Conservation (phyloP, 2,797 vertebrate genomes). For the Prunella strophiata region DNA sequence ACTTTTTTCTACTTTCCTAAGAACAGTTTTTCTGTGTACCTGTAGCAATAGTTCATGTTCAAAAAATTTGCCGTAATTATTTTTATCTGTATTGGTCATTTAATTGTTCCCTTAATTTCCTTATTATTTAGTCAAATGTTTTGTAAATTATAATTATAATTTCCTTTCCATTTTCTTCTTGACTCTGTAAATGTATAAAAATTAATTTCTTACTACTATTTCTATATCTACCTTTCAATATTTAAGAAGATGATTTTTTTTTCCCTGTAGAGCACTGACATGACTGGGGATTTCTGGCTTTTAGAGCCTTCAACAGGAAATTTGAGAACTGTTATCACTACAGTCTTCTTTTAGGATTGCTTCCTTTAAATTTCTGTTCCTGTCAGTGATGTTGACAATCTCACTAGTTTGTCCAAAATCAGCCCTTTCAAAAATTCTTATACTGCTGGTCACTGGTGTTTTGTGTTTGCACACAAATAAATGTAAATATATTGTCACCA, state of each 20-base stretch:
- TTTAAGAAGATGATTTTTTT: neutral
- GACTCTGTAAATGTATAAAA: neutral
- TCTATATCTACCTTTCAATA: neutral
- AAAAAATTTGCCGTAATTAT: conserved; percentile 13
- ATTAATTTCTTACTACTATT: neutral
- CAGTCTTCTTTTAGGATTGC: neutral
- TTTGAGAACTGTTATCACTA: neutral
- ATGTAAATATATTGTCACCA: neutral
- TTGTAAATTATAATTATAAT: conserved; percentile 12
- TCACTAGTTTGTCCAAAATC: neutral
- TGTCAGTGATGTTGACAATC: neutral
- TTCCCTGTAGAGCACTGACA: neutral
- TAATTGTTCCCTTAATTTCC: conserved; percentile 17
- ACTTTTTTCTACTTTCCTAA: conserved; percentile 1
- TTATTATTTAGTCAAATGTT: neutral
- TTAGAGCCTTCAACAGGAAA: neutral
- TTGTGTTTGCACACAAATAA: neutral
- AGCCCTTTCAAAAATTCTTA: neutral
- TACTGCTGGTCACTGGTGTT: neutral
- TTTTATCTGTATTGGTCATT: conserved; percentile 37
- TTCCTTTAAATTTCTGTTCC: neutral
- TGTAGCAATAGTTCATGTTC: neutral
- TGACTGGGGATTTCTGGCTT: neutral
- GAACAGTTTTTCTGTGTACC: neutral
- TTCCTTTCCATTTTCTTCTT: conserved; percentile 20